Conservation (phyloP, 1,140 invertebrate genomes). For the Bradysia coprophila region DNA sequence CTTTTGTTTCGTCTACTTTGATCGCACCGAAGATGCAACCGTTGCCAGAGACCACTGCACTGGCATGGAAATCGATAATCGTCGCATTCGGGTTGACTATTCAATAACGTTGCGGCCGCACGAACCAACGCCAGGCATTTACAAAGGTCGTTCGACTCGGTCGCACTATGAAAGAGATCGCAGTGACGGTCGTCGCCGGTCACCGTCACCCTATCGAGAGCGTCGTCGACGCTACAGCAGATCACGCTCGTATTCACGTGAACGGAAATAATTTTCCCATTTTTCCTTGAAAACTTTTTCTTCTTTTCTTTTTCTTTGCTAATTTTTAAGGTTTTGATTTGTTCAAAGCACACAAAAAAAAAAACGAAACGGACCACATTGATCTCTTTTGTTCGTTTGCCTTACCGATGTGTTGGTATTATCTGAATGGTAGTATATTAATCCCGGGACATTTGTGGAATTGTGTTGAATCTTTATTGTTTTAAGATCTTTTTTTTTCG, state of each 20-base stretch:
- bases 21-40: conserved; percentile 73
- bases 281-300: too few relatives aligned
- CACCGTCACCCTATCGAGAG: conserved; percentile 13
- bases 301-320: too few relatives aligned
- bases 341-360: too few relatives aligned
- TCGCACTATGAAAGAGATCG: neutral
- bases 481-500: too few relatives aligned
- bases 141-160: conserved; percentile 82
- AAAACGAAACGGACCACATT: too few relatives aligned
- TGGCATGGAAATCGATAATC: conserved; percentile 86
- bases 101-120: conserved; percentile 95
- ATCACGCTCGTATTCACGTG: conserved; percentile 73
- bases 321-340: too few relatives aligned
- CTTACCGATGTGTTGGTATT: too few relatives aligned
- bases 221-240: conserved; percentile 41
- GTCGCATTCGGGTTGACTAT: conserved; percentile 86
- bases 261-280: conserved; percentile 11
- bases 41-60: conserved; percentile 85
- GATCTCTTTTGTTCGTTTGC: too few relatives aligned
- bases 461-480: too few relatives aligned
- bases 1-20: conserved; percentile 95
- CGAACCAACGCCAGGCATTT: conserved; percentile 94
- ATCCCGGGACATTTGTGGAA: too few relatives aligned
- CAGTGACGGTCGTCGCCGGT: conserved; percentile 7
- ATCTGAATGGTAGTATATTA: too few relatives aligned